Conservation (phyloP, 2,888 invertebrate species). For the Prenolepis imparis region DNA sequence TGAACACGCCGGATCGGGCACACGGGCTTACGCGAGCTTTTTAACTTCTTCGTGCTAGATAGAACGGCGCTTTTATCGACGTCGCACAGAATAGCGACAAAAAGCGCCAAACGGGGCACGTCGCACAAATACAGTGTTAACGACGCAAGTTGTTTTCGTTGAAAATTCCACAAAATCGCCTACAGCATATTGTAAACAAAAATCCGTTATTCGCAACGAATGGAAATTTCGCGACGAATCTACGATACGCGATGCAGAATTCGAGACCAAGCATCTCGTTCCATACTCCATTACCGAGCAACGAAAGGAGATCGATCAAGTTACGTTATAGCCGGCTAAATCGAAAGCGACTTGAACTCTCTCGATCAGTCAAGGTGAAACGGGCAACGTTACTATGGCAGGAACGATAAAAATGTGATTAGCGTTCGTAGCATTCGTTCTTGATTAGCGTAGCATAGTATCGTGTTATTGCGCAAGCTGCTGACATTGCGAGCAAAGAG, state of each 20-base stretch:
- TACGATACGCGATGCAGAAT: conserved; percentile 15
- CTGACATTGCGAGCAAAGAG: not conserved
- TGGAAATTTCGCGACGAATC: conserved; percentile 36
- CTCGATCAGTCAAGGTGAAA: conserved; percentile 35
- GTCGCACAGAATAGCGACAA: conserved; percentile 42
- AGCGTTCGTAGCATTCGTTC: conserved; percentile 6
- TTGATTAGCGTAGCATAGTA: conserved; percentile 35
- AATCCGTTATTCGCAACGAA: conserved; percentile 32
- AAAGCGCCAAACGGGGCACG: conserved; percentile 9
- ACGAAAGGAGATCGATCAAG: not conserved
- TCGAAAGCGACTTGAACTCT: conserved; percentile 31
- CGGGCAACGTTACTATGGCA: conserved; percentile 3
- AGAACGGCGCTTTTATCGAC: conserved; percentile 14
- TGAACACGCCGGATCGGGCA: conserved; percentile 26
- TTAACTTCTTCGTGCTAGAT: conserved; percentile 52
- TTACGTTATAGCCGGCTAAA: not conserved
- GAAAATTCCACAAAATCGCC: conserved; percentile 45
- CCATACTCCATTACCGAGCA: conserved; percentile 22
- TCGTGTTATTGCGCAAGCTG: conserved; percentile 4
- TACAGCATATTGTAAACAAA: conserved; percentile 48
- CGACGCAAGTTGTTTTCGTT: conserved; percentile 49
- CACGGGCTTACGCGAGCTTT: conserved; percentile 44
- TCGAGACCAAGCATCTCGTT: conserved; percentile 7
- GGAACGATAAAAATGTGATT: conserved; percentile 51
- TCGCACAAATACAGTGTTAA: conserved; percentile 41